A percentile compares a stretch with the other conserved stretches of the same genome.
Evolutionary conservation across 2,888 invertebrate species (phyloP).

Genomic region (Caenorhabditis becei): DNA sequence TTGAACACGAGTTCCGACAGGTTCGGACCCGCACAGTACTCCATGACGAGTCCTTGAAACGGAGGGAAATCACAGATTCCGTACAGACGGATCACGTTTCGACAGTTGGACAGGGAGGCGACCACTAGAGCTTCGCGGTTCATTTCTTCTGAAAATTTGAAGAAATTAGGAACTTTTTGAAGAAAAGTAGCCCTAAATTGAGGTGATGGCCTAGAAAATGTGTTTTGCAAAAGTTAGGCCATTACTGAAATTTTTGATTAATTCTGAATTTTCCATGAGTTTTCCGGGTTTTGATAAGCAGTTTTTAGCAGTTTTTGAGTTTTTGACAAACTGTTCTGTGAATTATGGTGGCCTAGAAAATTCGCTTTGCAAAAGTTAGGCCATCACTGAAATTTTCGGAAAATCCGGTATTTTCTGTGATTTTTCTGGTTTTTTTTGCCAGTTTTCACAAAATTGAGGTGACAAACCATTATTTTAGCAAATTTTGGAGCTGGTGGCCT

Average conservation of each 20-base stretch:
- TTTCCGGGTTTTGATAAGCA: background rate
- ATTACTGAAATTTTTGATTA: background rate
- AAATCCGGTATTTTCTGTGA: background rate
- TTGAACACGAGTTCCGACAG: conserved; percentile 36
- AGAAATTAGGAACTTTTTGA: too few relatives aligned
- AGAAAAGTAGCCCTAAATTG: too few relatives aligned
- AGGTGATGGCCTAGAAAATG: too few relatives aligned
- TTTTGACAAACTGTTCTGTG: too few relatives aligned
- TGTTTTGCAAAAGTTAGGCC: too few relatives aligned
- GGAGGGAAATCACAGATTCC: conserved; percentile 32
- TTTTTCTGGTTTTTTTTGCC: background rate
- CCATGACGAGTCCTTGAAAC: conserved; percentile 51
- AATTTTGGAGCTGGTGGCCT: too few relatives aligned
- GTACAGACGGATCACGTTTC: conserved; percentile 37
- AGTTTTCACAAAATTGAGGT: too few relatives aligned
- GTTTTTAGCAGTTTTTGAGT: too few relatives aligned
- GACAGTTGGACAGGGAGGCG: conserved; percentile 24
- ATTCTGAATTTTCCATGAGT: background rate
- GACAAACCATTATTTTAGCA: too few relatives aligned
- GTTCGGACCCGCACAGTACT: conserved; percentile 48
- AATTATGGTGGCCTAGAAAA: too few relatives aligned
- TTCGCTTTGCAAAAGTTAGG: too few relatives aligned
- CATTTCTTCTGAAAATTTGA: conserved; percentile 16
- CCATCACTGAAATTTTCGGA: background rate
- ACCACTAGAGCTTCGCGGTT: conserved; percentile 33